phyloP scores from a whole-genome alignment of 2,797 vertebrate genomes.

The Menidia menidia region DNA sequence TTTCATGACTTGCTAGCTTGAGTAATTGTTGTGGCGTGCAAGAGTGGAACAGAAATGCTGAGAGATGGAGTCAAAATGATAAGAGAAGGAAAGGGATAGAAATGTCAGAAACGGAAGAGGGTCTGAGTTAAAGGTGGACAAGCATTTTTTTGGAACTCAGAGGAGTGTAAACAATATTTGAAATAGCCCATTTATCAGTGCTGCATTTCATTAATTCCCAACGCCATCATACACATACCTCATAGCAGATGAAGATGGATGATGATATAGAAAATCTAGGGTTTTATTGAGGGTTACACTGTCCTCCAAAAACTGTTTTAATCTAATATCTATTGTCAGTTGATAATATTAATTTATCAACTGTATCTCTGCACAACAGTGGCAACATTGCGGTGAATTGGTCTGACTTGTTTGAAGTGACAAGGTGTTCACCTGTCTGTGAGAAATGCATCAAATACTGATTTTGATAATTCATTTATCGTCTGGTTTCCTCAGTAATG shows the following conservation, averaged over 20 bases:
- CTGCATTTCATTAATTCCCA: slow-evolving; percentile 79
- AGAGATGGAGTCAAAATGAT: slow-evolving; percentile 18
- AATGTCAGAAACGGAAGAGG: slow-evolving; percentile 31
- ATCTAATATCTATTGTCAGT: slow-evolving; percentile 75
- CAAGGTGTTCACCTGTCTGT: slow-evolving; percentile 25
- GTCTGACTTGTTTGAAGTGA: slow-evolving; percentile 34
- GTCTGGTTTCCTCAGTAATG: slow-evolving; percentile 9
- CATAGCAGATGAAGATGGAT: slow-evolving; percentile 93
- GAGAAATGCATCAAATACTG: slow-evolving; percentile 12
- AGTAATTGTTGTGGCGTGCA: slow-evolving; percentile 75
- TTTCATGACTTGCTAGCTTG: slow-evolving; percentile 78
- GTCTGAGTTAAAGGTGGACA: slow-evolving; percentile 54
- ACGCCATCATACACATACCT: slow-evolving; percentile 89
- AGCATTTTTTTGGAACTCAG: slow-evolving; percentile 76
- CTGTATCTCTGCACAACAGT: slow-evolving; percentile 60
- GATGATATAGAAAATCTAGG: slow-evolving; percentile 83
- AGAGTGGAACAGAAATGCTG: slow-evolving; percentile 26
- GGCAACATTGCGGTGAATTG: slow-evolving; percentile 46
- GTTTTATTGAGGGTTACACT: slow-evolving; percentile 92
- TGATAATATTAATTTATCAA: slow-evolving; percentile 78
- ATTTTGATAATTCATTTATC: slow-evolving; percentile 20
- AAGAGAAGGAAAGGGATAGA: neutral
- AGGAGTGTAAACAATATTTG: slow-evolving; percentile 83
- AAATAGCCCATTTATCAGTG: slow-evolving; percentile 91
- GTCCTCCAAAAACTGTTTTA: slow-evolving; percentile 86